Base-by-base conservation (phyloP, 2,797 vertebrate species). In the Acanthurus leucopareius region DNA sequence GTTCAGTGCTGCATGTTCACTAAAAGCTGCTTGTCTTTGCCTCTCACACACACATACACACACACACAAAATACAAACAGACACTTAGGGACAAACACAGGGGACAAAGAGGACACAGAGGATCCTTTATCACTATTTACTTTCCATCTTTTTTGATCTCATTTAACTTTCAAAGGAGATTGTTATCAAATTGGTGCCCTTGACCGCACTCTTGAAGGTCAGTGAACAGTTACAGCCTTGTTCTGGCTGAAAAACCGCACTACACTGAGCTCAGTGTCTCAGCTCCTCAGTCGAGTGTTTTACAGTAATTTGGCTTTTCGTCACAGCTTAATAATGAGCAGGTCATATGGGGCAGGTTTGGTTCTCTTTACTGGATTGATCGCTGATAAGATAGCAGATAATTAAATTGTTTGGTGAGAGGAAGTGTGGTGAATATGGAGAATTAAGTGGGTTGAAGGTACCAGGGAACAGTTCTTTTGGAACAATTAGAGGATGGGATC, bases 121-220 rank as follows among this genome's bases (percentile, higher is more conserved):
- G 45, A 86, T 93, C 93, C 75, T 72, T 94, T 90, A 80, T 83
- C 90, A 83, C 62, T 69, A 38, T 87, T 86, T 77, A 92, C 91
- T 91, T 85, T 80, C 35, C 66, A 32, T 72, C 20, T 56, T 64
- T 57, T 22, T 20, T 63, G 57, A n/a, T 80, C 14, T 28, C 49
- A n/a, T 52, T 63, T 49, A 74, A 79, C 49, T 14, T 74, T 42
- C 8, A 1, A 65, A 32, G 28, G 13, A 59, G 77, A 69, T 87
- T 69, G 1, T 1, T 72, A 86, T 83, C 69, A 84, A 35, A 57
- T 53, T 62, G 60, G n/a, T 75, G 69, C 19, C 79, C 68, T 82
- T 85, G 51, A 81, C 84, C 64, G 61, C 44, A 17, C 56, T 82
- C 16, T 48, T 47, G 83, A 93, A 94, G 92, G 93, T 93, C 78